Conservation (phyloP, 2,113 vertebrate genomes). For the Pteronura brasiliensis region DNA sequence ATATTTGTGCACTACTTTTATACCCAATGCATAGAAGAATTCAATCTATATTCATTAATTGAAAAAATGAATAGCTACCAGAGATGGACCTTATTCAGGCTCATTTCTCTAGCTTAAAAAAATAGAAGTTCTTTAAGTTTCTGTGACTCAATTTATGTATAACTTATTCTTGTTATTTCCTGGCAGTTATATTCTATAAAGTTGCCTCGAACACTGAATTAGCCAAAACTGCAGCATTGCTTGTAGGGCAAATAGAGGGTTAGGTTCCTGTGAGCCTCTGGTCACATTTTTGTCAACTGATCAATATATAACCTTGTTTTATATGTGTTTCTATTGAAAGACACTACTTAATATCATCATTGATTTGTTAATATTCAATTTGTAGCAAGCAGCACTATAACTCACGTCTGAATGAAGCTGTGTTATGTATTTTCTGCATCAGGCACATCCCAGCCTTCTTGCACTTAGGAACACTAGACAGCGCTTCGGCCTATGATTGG, state of each 20-base stretch:
- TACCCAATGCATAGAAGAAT: neutral
- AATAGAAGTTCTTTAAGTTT: neutral
- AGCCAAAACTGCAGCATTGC: neutral
- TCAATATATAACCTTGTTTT: neutral
- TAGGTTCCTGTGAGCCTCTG: neutral
- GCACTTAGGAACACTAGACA: neutral
- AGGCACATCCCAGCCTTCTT: neutral
- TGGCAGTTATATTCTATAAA: neutral
- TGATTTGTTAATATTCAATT: neutral
- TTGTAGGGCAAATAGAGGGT: neutral
- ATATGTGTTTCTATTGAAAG: neutral
- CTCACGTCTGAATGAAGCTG: neutral
- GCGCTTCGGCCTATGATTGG: neutral
- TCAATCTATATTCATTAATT: neutral
- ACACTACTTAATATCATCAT: neutral
- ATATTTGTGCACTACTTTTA: neutral
- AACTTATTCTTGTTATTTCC: neutral
- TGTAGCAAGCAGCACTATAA: neutral
- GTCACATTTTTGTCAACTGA: neutral
- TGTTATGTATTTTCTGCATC: neutral
- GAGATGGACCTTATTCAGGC: neutral
- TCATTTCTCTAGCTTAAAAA: neutral
- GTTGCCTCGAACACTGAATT: neutral
- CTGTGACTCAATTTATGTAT: neutral
- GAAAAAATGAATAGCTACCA: neutral